Base-by-base conservation (phyloP, 2,113 vertebrate genomes). In the Python bivittatus region DNA sequence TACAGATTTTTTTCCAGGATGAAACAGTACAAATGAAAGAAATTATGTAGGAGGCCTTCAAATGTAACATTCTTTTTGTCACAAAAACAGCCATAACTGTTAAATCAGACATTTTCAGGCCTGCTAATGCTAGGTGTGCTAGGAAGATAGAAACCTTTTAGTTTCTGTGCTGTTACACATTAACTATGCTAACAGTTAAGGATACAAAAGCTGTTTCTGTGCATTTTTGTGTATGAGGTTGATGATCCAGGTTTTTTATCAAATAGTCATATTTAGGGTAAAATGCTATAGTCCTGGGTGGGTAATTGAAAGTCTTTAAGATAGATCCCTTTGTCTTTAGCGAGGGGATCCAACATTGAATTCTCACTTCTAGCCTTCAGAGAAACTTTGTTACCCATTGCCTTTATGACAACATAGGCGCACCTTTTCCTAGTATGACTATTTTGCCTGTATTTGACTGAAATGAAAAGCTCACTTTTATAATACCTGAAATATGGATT, bases 11-110 rank as follows among this genome's bases (percentile, higher is more conserved):
- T 88, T 38, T 33, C n/a, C 68, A 72, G 68, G n/a, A 72, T 72
- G 17, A 72, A 72, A 5, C n/a, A 72, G 68, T 72, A 38, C 68
- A 79, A 33, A 38, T 79, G 20, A 68, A 68, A 68, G 61, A 68
- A 3, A 8, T 90, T n/a, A 86, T 38, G 29, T 91, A 93, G 0
- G 12, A 87, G 57, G 90, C 88, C 89, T 10, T 89, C 52, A 91
- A 33, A 6, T 89, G 25, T 54, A 88, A 57, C 89, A 57, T 13
- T 91, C 86, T 92, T 93, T 91, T 92, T 94, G 61, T 25, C 44
- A 92, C 93, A 88, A 84, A 92, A 89, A 95, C 53, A 38, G 22
- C 52, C 22, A 57, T 0, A 91, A 11, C 10, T 92, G 3, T 61
- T 93, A 88, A 33, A 89, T 85, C 90, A 25, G 33, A 1, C 68